phyloP scores from a whole-genome alignment of 2,113 vertebrate genomes.

The Anhinga rufa region DNA sequence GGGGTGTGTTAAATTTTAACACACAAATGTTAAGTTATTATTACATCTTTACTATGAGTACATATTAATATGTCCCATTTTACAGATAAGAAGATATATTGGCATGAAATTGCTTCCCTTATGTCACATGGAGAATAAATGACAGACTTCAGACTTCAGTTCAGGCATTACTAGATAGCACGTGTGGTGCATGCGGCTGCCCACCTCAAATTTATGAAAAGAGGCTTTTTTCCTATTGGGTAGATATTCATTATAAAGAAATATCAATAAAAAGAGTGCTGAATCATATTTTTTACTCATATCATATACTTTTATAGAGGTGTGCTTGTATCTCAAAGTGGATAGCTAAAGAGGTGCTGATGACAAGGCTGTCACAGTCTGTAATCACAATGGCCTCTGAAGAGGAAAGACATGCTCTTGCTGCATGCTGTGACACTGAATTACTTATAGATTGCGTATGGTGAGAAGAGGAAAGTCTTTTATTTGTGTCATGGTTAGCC shows the following conservation, averaged over 20 bases:
- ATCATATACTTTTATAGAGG: neutral
- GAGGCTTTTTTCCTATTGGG: fast-evolving
- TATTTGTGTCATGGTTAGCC: no score
- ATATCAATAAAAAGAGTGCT: neutral
- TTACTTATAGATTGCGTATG: neutral
- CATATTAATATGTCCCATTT: neutral
- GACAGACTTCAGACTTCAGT: neutral
- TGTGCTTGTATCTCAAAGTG: neutral
- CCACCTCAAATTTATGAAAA: neutral
- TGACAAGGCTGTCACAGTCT: neutral
- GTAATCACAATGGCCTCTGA: neutral
- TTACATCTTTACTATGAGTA: neutral
- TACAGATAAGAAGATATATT: neutral
- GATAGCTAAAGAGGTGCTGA: neutral
- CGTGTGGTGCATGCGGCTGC: neutral
- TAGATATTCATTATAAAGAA: neutral
- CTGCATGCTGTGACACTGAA: neutral
- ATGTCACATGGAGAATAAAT: neutral
- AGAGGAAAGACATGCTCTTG: neutral
- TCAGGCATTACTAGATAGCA: neutral
- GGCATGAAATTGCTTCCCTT: neutral
- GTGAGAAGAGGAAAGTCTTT: neutral
- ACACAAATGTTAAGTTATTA: neutral
- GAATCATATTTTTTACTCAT: neutral
- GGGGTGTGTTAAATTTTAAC: neutral